These are phyloP conservation scores for Pseudocheirus occidentalis DNA, from an alignment of 2,797 vertebrate species.

Conservation along the genomic window DNA sequence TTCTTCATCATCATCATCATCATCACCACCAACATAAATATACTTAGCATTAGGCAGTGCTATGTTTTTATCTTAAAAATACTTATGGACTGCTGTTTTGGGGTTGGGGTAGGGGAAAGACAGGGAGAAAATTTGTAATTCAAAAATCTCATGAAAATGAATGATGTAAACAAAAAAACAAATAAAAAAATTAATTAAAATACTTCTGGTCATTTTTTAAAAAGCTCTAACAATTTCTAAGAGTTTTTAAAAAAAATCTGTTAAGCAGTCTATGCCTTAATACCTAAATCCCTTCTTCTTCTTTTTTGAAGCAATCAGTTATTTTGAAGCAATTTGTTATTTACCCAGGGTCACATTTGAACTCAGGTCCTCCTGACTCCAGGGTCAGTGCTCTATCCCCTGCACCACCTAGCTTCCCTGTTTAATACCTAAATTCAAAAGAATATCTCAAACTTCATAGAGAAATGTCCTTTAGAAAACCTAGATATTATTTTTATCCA, in stretches of 20 bases:
- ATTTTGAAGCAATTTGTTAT: neutral
- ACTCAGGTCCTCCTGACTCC: neutral
- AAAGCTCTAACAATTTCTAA: neutral
- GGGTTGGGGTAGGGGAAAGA: no score
- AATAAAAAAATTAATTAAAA: no score
- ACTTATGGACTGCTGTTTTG: neutral
- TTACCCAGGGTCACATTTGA: neutral
- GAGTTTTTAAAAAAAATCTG: neutral
- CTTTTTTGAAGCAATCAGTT: neutral
- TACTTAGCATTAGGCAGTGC: neutral
- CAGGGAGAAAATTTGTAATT: no score
- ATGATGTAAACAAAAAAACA: no score
- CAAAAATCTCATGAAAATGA: no score
- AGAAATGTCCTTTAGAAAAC: neutral
- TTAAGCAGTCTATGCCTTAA: neutral
- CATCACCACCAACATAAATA: neutral
- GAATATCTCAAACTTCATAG: neutral
- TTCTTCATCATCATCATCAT: neutral
- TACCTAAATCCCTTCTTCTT: neutral
- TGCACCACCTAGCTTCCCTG: neutral
- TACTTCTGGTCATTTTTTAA: neutral
- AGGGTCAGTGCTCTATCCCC: neutral
- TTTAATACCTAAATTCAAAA: conserved; percentile 5
- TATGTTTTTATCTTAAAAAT: conserved; percentile 6
- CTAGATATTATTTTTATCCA: conserved; percentile 13